A percentile compares a stretch with the other conserved stretches of the same genome.
These are phyloP conservation scores for Macrosiphum euphorbiae DNA, from an alignment of 2,888 invertebrate genomes.

Conservation along the genomic window DNA sequence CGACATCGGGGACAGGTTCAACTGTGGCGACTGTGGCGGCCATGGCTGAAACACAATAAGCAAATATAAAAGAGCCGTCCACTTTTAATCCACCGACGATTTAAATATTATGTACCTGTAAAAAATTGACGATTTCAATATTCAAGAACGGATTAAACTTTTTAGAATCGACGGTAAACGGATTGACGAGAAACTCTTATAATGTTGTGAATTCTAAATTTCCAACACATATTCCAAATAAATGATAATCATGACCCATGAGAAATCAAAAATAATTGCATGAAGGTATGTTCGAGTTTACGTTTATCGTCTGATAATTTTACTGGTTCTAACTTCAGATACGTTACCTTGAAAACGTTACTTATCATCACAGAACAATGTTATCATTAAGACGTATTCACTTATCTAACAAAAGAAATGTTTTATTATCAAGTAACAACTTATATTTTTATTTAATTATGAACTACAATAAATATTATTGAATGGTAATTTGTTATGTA, in stretches of 20 bases:
- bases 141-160: not conserved
- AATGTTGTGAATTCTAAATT: not conserved
- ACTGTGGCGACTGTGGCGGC: slow-evolving; percentile 28
- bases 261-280: slow-evolving; percentile 53
- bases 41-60: slow-evolving; percentile 35
- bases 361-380: not conserved
- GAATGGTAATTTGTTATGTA: not conserved
- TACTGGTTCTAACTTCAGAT: slow-evolving; percentile 33
- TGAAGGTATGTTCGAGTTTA: slow-evolving; percentile 28
- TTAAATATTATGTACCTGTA: not conserved
- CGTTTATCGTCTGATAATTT: not conserved
- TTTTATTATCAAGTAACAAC: not conserved
- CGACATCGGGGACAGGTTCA: slow-evolving; percentile 76
- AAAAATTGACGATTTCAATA: not conserved
- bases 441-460: not conserved
- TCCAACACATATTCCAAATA: not conserved
- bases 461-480: not conserved
- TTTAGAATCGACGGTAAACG: not conserved
- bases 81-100: not conserved
- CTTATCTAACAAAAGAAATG: not conserved
- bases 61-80: not conserved
- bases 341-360: not conserved
- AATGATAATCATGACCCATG: not conserved
- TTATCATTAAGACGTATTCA: not conserved
- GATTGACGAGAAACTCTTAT: not conserved